Conservation (phyloP, 1,140 invertebrate species). For the Andricus grossulariae region DNA sequence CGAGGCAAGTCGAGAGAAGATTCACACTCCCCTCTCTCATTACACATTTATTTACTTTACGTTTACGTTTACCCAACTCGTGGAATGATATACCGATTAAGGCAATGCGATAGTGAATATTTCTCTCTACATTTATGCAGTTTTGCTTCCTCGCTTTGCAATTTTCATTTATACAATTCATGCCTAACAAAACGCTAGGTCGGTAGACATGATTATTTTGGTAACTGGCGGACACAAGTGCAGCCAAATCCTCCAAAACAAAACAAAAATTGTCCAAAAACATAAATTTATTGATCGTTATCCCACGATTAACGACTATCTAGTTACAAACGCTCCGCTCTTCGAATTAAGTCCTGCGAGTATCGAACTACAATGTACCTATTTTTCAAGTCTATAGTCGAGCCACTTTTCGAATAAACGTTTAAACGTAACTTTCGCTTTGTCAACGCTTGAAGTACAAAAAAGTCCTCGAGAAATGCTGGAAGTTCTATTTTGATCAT, state of each 20-base stretch:
- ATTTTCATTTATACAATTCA: conserved; percentile 23
- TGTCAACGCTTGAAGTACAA: conserved; percentile 2
- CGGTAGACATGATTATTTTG: conserved; percentile 18
- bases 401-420: conserved; percentile 29
- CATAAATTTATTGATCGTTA: conserved; percentile 18
- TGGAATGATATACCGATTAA: conserved; percentile 52
- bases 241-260: conserved; percentile 2
- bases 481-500: neutral
- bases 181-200: neutral
- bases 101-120: conserved; percentile 42
- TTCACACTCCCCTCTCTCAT: neutral
- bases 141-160: conserved; percentile 24
- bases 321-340: conserved; percentile 25
- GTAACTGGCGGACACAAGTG: neutral
- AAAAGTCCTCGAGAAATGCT: conserved; percentile 14
- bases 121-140: conserved; percentile 25
- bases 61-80: conserved; percentile 36
- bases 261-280: conserved; percentile 1
- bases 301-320: conserved; percentile 12
- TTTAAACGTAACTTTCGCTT: conserved; percentile 20
- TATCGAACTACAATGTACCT: conserved; percentile 25
- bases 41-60: neutral
- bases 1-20: conserved; percentile 1
- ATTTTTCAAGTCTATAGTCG: conserved; percentile 27
- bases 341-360: conserved; percentile 15